Conservation (phyloP, 2,888 invertebrate species). For the Diarsia rubi region DNA sequence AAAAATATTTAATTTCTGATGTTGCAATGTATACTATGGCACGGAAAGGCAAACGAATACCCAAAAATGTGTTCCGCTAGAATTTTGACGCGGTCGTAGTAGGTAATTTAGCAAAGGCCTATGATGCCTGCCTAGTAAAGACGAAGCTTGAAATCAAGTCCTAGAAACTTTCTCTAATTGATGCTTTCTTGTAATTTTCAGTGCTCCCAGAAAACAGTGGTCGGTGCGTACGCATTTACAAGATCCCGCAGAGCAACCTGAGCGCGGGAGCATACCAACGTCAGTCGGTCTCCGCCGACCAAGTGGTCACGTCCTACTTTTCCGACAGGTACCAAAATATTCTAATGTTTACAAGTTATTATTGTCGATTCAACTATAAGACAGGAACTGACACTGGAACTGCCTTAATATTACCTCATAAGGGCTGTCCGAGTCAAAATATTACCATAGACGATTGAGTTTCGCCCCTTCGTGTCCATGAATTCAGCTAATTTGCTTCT, state of each 20-base stretch:
- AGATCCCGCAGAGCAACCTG: conserved; percentile 87
- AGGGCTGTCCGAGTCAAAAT: not conserved
- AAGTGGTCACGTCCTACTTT: conserved; percentile 86
- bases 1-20: not conserved
- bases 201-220: conserved; percentile 88
- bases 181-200: conserved; percentile 55
- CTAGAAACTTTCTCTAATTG: not conserved
- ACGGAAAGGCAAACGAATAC: not conserved
- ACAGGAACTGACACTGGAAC: not conserved
- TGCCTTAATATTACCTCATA: not conserved
- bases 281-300: conserved; percentile 88
- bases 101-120: not conserved
- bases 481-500: not conserved
- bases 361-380: not conserved
- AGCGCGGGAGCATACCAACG: conserved; percentile 87
- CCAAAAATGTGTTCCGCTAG: not conserved
- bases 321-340: conserved; percentile 82
- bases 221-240: conserved; percentile 87
- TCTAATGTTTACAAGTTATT: not conserved
- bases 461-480: not conserved
- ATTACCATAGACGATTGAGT: not conserved
- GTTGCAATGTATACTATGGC: not conserved
- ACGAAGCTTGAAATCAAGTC: not conserved
- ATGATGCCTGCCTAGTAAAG: not conserved
- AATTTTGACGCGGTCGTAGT: not conserved